A percentile compares a stretch with the other conserved stretches of the same genome.
phyloP scores from a whole-genome alignment of 2,797 vertebrate species.

The Sebastolobus alascanus region DNA sequence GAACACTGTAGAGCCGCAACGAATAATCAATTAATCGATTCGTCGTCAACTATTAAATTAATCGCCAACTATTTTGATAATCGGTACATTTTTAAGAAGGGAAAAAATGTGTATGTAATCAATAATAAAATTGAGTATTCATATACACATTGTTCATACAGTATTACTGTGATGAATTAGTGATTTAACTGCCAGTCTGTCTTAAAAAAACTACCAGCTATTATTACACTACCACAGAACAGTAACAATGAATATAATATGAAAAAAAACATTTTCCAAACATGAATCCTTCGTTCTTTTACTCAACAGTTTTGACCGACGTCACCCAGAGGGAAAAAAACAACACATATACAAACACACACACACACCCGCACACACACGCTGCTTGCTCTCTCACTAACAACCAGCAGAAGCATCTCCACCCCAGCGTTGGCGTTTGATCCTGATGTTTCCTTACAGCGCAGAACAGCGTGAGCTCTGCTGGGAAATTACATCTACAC shows the following conservation, averaged over 20 bases:
- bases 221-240: not conserved
- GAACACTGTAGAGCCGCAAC: not conserved
- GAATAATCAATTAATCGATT: no score
- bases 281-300: not conserved
- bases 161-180: not conserved
- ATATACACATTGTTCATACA: not conserved
- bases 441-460: conserved; percentile 70
- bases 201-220: not conserved
- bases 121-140: not conserved
- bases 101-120: no score
- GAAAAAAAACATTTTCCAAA: not conserved
- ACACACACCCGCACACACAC: not conserved
- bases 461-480: conserved; percentile 65
- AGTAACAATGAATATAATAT: not conserved
- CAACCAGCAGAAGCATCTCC: conserved; percentile 43
- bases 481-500: conserved; percentile 77
- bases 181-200: not conserved
- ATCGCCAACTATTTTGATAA: no score
- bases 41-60: no score
- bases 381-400: conserved; percentile 10
- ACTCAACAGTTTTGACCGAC: not conserved
- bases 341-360: not conserved
- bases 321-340: not conserved
- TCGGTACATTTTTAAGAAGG: no score
- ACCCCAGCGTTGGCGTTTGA: conserved; percentile 49